phyloP scores from a whole-genome alignment of 2,888 invertebrate species.

The Aporophyla lueneburgensis region DNA sequence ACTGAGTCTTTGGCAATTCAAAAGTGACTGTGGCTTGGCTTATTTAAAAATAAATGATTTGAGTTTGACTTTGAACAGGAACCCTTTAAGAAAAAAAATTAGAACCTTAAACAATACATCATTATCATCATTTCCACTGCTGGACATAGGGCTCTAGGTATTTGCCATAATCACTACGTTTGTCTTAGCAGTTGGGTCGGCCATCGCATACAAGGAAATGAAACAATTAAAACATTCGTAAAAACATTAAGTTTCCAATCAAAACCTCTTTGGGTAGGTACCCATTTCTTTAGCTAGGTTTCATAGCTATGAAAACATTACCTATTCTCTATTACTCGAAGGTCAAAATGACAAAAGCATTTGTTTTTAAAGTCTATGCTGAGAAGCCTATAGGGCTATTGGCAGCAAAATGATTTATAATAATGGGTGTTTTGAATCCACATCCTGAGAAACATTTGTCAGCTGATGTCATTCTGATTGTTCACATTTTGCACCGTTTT shows the following conservation, averaged over 20 bases:
- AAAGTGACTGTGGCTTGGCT: not conserved
- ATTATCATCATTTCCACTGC: too few relatives aligned
- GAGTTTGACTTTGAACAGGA: not conserved
- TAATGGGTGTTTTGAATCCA: slow-evolving; percentile 69
- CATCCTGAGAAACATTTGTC: slow-evolving; percentile 57
- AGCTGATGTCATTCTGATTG: slow-evolving; percentile 54
- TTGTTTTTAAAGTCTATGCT: slow-evolving; percentile 69
- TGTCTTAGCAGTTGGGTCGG: too few relatives aligned
- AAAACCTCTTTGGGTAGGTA: slow-evolving; percentile 13
- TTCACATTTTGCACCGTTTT: slow-evolving; percentile 24
- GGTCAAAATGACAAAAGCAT: slow-evolving; percentile 67
- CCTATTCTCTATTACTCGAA: slow-evolving; percentile 63
- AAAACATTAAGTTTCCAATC: not conserved
- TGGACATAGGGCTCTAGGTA: too few relatives aligned
- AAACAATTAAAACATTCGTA: not conserved
- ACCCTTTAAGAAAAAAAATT: not conserved
- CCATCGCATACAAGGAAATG: not conserved
- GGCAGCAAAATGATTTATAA: slow-evolving; percentile 48
- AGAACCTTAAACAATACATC: not conserved
- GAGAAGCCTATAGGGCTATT: slow-evolving; percentile 56
- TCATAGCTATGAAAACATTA: slow-evolving; percentile 61
- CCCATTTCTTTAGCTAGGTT: not conserved
- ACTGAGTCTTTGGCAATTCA: not conserved
- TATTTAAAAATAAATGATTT: not conserved
- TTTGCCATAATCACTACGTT: too few relatives aligned